These are phyloP conservation scores for Holacanthella duospinosa DNA, from an alignment of 2,888 invertebrate species.

Conservation along the genomic window DNA sequence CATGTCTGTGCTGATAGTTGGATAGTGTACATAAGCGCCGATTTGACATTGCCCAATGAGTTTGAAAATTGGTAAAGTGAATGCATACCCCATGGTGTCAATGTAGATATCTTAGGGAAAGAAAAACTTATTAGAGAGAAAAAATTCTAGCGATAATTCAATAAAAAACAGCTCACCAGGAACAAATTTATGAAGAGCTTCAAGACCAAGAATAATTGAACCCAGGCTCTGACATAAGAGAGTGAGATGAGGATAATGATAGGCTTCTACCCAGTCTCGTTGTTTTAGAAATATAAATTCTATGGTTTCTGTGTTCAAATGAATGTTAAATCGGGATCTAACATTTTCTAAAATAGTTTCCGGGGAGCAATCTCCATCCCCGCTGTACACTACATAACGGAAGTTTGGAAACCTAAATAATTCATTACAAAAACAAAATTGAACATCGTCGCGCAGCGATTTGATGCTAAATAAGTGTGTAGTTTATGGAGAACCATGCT, in stretches of 20 bases:
- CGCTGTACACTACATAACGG: constrained; percentile 80
- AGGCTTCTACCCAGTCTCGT: constrained; percentile 69
- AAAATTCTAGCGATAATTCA: neutral
- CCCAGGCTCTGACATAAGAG: constrained; percentile 84
- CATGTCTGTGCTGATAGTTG: constrained; percentile 91
- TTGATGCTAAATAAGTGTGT: too few relatives aligned
- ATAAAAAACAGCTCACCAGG: constrained; percentile 52
- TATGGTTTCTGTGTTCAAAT: constrained; percentile 51
- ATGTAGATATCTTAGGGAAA: constrained; percentile 65
- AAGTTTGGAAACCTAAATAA: constrained; percentile 54
- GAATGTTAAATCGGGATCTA: constrained; percentile 60
- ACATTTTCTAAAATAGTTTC: constrained; percentile 68
- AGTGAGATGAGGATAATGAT: constrained; percentile 79
- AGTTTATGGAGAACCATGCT: too few relatives aligned
- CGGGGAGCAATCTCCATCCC: constrained; percentile 67
- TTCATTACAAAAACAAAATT: neutral
- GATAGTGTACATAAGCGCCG: constrained; percentile 90
- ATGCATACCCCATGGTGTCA: constrained; percentile 91
- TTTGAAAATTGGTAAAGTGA: constrained; percentile 84
- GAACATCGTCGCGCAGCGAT: too few relatives aligned
- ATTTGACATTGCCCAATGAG: constrained; percentile 71
- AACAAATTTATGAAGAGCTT: constrained; percentile 70
- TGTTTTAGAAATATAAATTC: constrained; percentile 68
- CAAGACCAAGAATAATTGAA: constrained; percentile 72
- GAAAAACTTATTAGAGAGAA: constrained; percentile 6